A percentile compares a stretch with the other conserved stretches of the same genome.
phyloP scores from a whole-genome alignment of 1,140 invertebrate species.

The Ostrea denselamellosa region DNA sequence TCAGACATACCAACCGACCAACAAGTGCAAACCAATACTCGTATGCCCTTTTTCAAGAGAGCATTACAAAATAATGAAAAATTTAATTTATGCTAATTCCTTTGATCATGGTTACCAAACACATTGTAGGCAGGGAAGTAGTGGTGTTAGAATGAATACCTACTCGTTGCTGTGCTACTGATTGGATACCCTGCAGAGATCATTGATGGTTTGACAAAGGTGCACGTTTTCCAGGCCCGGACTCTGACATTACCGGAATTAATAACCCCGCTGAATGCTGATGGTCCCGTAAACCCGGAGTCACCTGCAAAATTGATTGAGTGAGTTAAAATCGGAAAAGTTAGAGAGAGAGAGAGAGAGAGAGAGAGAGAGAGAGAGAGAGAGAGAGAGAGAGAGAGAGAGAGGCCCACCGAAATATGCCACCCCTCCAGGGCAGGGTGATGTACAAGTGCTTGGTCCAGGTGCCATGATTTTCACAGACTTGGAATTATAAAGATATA shows the following conservation, averaged over 20 bases:
- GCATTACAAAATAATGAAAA: too few relatives aligned
- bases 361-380: neutral
- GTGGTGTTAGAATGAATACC: neutral
- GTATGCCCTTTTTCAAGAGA: too few relatives aligned
- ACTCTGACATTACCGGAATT: conserved; percentile 42
- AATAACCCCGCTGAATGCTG: conserved; percentile 13
- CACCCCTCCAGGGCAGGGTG: conserved; percentile 42
- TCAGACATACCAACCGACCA: too few relatives aligned
- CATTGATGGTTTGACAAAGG: conserved; percentile 46
- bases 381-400: neutral
- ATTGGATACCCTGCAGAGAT: conserved; percentile 10
- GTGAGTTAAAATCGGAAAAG: neutral
- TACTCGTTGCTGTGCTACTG: neutral
- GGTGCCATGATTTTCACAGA: conserved; percentile 51
- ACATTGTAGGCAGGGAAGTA: too few relatives aligned
- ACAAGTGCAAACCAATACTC: too few relatives aligned
- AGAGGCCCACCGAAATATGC: conserved; percentile 47
- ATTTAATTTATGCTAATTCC: too few relatives aligned
- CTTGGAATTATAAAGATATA: conserved; percentile 48
- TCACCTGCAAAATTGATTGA: neutral
- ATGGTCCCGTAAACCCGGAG: neutral
- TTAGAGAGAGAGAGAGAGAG: neutral
- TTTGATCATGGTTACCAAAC: too few relatives aligned
- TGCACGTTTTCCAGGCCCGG: conserved; percentile 49
- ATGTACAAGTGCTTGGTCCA: conserved; percentile 35